These are phyloP conservation scores for Aphelinus certus DNA, from an alignment of 1,140 invertebrate species.

Conservation along the genomic window DNA sequence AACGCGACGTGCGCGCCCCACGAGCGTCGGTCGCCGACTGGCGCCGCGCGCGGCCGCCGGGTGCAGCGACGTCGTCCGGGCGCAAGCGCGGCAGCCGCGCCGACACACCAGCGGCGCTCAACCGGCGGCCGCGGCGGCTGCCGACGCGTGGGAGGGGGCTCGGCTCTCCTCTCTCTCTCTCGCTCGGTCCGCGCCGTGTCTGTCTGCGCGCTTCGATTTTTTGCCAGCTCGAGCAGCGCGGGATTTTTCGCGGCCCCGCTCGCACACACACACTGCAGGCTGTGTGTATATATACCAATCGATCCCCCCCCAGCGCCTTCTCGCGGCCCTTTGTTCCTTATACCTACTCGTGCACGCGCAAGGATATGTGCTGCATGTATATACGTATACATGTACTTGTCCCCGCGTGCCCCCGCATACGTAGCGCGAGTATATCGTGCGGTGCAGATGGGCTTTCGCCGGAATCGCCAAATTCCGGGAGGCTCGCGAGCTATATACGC, in stretches of 20 bases:
- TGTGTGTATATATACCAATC: too few species aligned
- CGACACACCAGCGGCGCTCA: constrained; percentile 33
- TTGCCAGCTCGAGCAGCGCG: not conserved
- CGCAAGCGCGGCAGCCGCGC: not conserved
- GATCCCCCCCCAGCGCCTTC: too few species aligned
- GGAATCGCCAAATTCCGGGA: too few species aligned
- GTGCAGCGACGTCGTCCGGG: constrained; percentile 13
- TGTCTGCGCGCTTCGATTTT: constrained; percentile 33
- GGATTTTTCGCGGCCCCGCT: not conserved
- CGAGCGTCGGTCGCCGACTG: constrained; percentile 51
- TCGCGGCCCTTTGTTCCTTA: too few species aligned
- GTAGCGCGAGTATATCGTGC: too few species aligned
- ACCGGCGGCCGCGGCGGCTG: not conserved
- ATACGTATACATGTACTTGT: not conserved
- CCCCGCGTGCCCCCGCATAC: not conserved
- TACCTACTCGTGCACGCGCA: not conserved
- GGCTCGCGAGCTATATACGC: too few species aligned
- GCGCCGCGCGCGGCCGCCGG: constrained; percentile 34
- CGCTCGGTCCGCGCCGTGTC: too few species aligned
- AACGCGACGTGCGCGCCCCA: constrained; percentile 28
- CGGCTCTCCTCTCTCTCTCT: not conserved
- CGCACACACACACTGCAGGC: not conserved
- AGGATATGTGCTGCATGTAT: not conserved
- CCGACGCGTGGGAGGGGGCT: not conserved
- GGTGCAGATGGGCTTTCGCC: too few species aligned